phyloP scores from a whole-genome alignment of 1,140 invertebrate genomes.

The Acromyrmex charruanus region DNA sequence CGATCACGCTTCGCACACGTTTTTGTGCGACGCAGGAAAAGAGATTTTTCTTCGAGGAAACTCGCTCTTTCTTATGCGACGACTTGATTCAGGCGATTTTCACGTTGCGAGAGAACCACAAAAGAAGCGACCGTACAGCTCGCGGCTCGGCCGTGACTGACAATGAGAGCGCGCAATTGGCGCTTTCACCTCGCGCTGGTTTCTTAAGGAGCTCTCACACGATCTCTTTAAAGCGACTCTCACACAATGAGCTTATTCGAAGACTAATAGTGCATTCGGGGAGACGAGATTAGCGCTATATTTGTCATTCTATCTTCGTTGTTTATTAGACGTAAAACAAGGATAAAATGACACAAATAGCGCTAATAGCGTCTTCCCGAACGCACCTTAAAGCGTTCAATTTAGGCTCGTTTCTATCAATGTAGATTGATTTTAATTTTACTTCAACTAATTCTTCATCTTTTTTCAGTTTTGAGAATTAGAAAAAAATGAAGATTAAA shows the following conservation, averaged over 20 bases:
- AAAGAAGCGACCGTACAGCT: conserved; percentile 48
- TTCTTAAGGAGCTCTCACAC: conserved; percentile 52
- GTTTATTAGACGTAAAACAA: too few species aligned
- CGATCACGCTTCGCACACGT: not conserved
- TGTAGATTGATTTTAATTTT: too few species aligned
- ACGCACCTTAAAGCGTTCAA: too few species aligned
- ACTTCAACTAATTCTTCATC: too few species aligned
- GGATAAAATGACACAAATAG: too few species aligned
- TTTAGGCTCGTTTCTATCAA: too few species aligned
- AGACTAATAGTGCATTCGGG: too few species aligned
- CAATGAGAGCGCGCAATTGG: conserved; percentile 81
- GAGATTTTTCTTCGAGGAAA: not conserved
- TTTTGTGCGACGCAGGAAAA: not conserved
- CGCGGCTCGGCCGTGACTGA: conserved; percentile 85
- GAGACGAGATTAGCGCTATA: too few species aligned
- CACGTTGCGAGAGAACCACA: not conserved
- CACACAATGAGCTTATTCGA: not conserved
- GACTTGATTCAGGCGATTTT: conserved; percentile 4
- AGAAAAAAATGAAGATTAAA: too few species aligned
- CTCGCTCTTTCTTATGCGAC: not conserved
- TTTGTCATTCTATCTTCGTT: too few species aligned
- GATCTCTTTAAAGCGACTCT: conserved; percentile 24
- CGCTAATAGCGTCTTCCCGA: too few species aligned
- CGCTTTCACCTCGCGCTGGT: conserved; percentile 83
- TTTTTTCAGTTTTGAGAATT: too few species aligned